Percentiles rank a stretch among this genome's conserved stretches.
Conservation (phyloP, 2,113 vertebrate genomes). For the Eubucco bourcierii region DNA sequence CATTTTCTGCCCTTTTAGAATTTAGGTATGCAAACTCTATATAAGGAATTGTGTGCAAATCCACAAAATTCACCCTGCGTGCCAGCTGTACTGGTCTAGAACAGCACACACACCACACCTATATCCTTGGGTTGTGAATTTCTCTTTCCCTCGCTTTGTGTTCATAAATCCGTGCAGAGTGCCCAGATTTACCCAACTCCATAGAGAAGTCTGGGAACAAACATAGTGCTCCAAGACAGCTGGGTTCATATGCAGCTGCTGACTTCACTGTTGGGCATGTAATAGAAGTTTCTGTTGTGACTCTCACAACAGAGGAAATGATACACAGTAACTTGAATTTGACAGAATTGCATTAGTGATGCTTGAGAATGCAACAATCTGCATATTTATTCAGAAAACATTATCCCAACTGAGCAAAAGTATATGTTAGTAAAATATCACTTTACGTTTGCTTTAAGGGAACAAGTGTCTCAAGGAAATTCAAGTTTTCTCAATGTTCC, state of each 20-base stretch:
- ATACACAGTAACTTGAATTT: not conserved
- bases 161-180: not conserved
- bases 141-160: not conserved
- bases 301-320: not conserved
- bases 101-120: accelerated
- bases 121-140: not conserved
- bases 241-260: not conserved
- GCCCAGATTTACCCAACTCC: not conserved
- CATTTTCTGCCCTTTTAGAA: not conserved
- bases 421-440: not conserved
- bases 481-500: not conserved
- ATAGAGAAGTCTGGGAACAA: not conserved
- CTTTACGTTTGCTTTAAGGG: not conserved
- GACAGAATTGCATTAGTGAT: not conserved
- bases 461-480: not conserved
- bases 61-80: not conserved
- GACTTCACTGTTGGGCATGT: not conserved
- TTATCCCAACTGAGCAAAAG: not conserved
- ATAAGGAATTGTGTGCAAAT: not conserved
- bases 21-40: not conserved
- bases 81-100: not conserved
- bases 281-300: not conserved
- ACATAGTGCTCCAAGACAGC: not conserved
- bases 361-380: not conserved
- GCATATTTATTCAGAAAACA: not conserved